Percentiles rank a stretch among this genome's conserved stretches.
phyloP scores from a whole-genome alignment of 92 coral and sea anemone species.

The Epizoanthus rinbou region DNA sequence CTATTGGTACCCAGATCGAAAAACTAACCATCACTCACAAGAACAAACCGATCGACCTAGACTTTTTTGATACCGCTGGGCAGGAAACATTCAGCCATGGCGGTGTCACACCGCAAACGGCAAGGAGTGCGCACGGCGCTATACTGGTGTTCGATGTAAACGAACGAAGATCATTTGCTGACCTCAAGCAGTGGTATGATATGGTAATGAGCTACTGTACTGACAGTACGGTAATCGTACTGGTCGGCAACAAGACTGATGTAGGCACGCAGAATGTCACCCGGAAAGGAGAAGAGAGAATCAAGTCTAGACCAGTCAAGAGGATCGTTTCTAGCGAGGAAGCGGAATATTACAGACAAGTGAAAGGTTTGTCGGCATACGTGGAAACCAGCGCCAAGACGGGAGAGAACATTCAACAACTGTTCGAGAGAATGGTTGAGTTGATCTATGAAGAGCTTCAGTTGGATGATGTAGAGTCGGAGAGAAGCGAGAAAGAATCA shows the following conservation, averaged over 20 bases:
- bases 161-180: constrained; percentile 1
- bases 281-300: too few relatives aligned
- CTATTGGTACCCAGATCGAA: neutral
- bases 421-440: constrained; percentile 23
- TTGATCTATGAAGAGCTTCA: constrained; percentile 17
- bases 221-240: neutral
- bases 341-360: constrained; percentile 12
- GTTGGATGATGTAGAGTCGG: neutral
- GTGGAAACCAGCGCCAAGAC: constrained; percentile 11
- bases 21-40: neutral
- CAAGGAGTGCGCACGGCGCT: constrained; percentile 4
- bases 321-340: constrained; percentile 6
- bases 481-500: neutral
- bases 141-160: constrained; percentile 16
- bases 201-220: neutral
- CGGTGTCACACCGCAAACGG: neutral
- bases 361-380: constrained; percentile 1
- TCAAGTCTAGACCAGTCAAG: too few relatives aligned
- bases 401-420: neutral
- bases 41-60: neutral
- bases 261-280: neutral
- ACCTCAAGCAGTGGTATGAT: constrained; percentile 4
- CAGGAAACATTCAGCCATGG: neutral
- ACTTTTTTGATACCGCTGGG: constrained; percentile 13
- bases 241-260: constrained; percentile 30